Conservation (phyloP, 2,113 vertebrate species). For the Triplophysa dalaica region DNA sequence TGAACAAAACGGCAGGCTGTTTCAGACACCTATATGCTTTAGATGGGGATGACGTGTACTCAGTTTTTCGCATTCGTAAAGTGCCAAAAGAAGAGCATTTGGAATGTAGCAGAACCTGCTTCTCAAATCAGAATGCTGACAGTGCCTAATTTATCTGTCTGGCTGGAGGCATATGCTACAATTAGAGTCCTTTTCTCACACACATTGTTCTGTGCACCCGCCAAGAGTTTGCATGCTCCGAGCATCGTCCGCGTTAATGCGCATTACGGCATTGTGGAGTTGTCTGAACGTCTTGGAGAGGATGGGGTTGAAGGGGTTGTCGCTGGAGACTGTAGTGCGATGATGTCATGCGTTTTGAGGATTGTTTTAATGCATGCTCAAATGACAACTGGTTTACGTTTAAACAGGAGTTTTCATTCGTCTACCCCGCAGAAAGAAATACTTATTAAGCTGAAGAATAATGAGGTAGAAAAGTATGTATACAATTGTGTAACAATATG, state of each 20-base stretch:
- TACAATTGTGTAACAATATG: no score
- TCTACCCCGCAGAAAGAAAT: no score
- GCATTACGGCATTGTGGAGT: slow-evolving; percentile 53
- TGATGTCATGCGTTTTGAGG: no score
- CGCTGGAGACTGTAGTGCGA: no score
- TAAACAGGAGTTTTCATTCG: no score
- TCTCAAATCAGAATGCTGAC: slow-evolving; percentile 64
- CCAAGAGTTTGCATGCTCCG: slow-evolving; percentile 54
- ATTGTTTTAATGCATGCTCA: no score
- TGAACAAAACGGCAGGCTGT: not conserved
- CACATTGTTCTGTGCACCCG: slow-evolving; percentile 63
- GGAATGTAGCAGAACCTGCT: slow-evolving; percentile 49
- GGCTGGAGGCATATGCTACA: slow-evolving; percentile 65
- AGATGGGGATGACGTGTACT: slow-evolving; percentile 2
- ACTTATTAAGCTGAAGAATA: no score
- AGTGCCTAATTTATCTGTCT: slow-evolving; percentile 72
- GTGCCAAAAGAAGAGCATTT: slow-evolving; percentile 43
- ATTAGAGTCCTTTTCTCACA: slow-evolving; percentile 72
- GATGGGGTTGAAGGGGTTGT: no score
- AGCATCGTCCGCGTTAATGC: slow-evolving; percentile 45
- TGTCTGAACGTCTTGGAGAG: slow-evolving; percentile 21
- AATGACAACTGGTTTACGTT: no score
- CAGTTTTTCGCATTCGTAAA: slow-evolving; percentile 19
- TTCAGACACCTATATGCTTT: slow-evolving; percentile 22
- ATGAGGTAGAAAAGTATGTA: no score